These are phyloP conservation scores for Onthophagus taurus DNA, from an alignment of 1,140 invertebrate genomes.

Conservation along the genomic window DNA sequence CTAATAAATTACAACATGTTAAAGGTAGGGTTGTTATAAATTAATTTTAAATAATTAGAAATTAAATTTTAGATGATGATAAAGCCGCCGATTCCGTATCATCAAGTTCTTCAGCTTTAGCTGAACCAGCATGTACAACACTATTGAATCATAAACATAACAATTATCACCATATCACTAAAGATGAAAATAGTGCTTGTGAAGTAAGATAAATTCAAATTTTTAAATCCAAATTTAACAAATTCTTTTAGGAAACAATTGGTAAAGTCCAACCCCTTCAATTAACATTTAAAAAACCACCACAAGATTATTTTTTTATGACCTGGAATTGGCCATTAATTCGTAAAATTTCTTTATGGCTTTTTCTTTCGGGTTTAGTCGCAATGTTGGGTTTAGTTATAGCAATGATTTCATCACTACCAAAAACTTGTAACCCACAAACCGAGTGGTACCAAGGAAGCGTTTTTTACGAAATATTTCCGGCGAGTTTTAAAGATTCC, in stretches of 20 bases:
- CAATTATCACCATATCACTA: constrained; percentile 39
- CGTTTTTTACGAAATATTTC: constrained; percentile 75
- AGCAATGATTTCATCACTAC: constrained; percentile 57
- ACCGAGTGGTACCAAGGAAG: constrained; percentile 71
- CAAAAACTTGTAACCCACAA: constrained; percentile 56
- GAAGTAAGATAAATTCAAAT: not conserved
- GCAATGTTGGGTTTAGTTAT: constrained; percentile 61
- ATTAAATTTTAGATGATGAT: constrained; percentile 14
- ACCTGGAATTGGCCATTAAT: constrained; percentile 75
- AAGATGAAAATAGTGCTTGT: constrained; percentile 30
- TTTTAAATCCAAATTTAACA: not conserved
- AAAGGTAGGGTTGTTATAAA: no score
- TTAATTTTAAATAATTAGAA: no score
- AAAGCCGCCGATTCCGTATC: constrained; percentile 34
- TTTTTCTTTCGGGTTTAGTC: constrained; percentile 55
- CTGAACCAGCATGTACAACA: constrained; percentile 40
- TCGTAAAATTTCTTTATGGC: constrained; percentile 59
- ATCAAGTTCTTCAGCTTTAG: constrained; percentile 40
- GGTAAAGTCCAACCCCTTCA: constrained; percentile 39
- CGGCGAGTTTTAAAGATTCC: constrained; percentile 69
- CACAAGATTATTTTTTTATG: constrained; percentile 56
- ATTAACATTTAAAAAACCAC: constrained; percentile 46
- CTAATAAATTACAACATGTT: constrained; percentile 34
- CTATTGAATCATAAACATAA: constrained; percentile 39
- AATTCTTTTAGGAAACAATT: constrained; percentile 26